phyloP scores from a whole-genome alignment of 2,113 vertebrate genomes.

The human (Homo sapiens) region GRCh38 chr2:212520501-212521000 shows the following conservation, averaged over 20 bases:
- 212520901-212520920: not conserved
- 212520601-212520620: not conserved
- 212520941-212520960: not conserved
- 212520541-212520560: conserved; percentile 50
- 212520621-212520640: not conserved
- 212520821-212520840: not conserved
- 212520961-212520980: conserved; percentile 13
- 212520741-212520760: not conserved
- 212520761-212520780: not conserved
- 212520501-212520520: not conserved
- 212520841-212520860: not conserved
- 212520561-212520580: not conserved
- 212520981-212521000: not conserved
- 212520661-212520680: not conserved
- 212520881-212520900: not conserved
- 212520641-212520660: not conserved
- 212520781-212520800: not conserved
- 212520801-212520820: not conserved
- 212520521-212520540: conserved; percentile 44
- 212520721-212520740: not conserved
- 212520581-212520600: not conserved
- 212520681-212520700: not conserved
- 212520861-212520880: too few relatives aligned
- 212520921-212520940: not conserved
- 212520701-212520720: not conserved